Conservation (phyloP, 1,140 invertebrate species). For the Drosophila littoralis region DNA sequence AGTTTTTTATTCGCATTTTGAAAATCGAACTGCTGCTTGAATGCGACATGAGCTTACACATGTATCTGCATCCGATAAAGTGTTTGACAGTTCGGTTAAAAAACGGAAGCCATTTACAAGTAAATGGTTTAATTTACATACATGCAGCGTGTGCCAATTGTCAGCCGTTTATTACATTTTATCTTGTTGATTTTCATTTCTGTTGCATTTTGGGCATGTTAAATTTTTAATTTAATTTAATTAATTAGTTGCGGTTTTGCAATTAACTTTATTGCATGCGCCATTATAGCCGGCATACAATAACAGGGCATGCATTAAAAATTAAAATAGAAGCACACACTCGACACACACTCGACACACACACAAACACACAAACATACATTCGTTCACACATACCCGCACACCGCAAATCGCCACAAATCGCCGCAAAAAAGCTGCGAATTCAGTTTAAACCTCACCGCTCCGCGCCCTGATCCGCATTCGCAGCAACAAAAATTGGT, state of each 20-base stretch:
- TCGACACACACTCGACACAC: conserved; percentile 20
- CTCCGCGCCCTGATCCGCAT: conserved; percentile 19
- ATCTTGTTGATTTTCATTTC: conserved; percentile 81
- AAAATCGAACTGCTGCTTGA: not conserved
- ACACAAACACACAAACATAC: conserved; percentile 13
- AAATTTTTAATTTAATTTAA: conserved; percentile 84
- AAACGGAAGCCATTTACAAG: conserved; percentile 48
- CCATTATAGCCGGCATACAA: conserved; percentile 69
- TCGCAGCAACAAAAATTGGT: conserved; percentile 50
- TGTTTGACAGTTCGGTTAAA: conserved; percentile 62
- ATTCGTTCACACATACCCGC: not conserved
- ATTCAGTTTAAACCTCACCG: conserved; percentile 55
- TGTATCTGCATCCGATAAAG: conserved; percentile 34
- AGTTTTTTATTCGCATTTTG: not conserved
- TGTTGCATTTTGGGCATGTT: conserved; percentile 77
- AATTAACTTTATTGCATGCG: conserved; percentile 84
- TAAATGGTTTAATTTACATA: conserved; percentile 78
- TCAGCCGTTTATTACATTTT: conserved; percentile 82
- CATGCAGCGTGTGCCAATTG: conserved; percentile 79
- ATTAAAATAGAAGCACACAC: conserved; percentile 78
- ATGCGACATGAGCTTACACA: not conserved
- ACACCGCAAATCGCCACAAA: conserved; percentile 25
- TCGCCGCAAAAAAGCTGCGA: conserved; percentile 16
- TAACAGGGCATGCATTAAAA: conserved; percentile 76
- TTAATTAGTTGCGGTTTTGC: conserved; percentile 85